A percentile compares a stretch with the other conserved stretches of the same genome.
Conservation (phyloP, 2,888 invertebrate genomes). For the Drosophila crucigera region DNA sequence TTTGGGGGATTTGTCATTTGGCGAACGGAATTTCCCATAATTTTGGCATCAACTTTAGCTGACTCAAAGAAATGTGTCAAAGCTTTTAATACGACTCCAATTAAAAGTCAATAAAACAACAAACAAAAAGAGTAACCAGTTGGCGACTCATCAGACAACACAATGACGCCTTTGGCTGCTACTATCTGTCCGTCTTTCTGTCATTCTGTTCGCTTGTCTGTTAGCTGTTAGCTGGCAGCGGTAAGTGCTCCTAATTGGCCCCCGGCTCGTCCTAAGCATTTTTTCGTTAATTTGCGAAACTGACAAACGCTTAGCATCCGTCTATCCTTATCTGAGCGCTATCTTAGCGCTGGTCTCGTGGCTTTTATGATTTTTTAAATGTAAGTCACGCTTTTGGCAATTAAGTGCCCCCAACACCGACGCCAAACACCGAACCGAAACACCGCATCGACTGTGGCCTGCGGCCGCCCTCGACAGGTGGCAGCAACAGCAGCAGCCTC, state of each 20-base stretch:
- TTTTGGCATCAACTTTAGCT: conserved; percentile 30
- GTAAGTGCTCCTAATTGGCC: conserved; percentile 73
- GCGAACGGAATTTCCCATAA: conserved; percentile 68
- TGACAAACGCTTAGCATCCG: conserved; percentile 59
- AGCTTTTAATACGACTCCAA: conserved; percentile 62
- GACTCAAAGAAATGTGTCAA: conserved; percentile 54
- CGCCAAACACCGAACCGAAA: conserved; percentile 19
- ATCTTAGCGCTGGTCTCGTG: conserved; percentile 63
- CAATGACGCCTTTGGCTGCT: conserved; percentile 13
- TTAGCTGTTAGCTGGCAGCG: conserved; percentile 33
- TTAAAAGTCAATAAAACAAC: conserved; percentile 70
- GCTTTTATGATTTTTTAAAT: conserved; percentile 79
- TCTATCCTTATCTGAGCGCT: conserved; percentile 55
- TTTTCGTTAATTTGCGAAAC: conserved; percentile 70
- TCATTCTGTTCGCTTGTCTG: conserved; percentile 7
- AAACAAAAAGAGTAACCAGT: conserved; percentile 56
- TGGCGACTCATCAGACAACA: conserved; percentile 55
- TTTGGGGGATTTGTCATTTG: conserved; percentile 57
- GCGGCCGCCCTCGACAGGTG: conserved; percentile 74
- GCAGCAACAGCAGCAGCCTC: conserved; percentile 40
- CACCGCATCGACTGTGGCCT: conserved; percentile 51
- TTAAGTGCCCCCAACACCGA: conserved; percentile 73
- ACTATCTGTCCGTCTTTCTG: neutral
- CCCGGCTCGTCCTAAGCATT: conserved; percentile 54
- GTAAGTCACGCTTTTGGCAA: conserved; percentile 82